A percentile compares a stretch with the other conserved stretches of the same genome.
These are phyloP conservation scores for Narcine bancroftii DNA, from an alignment of 2,113 vertebrate genomes.

Conservation along the genomic window DNA sequence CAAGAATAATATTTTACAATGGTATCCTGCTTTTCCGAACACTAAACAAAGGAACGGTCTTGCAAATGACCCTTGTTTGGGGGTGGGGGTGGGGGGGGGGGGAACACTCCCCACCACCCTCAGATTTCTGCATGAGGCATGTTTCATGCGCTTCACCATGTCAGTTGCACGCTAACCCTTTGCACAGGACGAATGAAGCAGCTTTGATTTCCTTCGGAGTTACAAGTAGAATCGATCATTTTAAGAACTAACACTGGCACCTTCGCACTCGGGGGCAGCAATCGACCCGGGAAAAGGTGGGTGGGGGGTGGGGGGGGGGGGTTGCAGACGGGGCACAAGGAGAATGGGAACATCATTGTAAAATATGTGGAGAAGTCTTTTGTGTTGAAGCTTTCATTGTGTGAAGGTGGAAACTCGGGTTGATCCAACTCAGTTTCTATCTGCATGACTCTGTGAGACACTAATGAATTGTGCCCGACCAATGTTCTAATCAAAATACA, in stretches of 20 bases:
- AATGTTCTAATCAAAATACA: not conserved
- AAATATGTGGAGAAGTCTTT: slow-evolving; percentile 69
- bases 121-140: not conserved
- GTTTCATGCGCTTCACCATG: no score
- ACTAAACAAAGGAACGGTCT: not conserved
- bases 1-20: slow-evolving; percentile 79
- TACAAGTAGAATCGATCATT: not conserved
- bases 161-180: not conserved
- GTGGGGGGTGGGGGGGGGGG: no score
- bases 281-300: no score
- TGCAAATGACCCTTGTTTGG: not conserved
- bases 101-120: no score
- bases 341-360: slow-evolving; percentile 84
- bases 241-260: not conserved
- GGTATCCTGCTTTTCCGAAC: slow-evolving; percentile 73
- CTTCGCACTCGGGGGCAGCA: no score
- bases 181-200: not conserved
- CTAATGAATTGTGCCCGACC: not conserved
- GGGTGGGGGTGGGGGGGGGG: no score
- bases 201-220: not conserved
- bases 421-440: not conserved
- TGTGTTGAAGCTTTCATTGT: slow-evolving; percentile 45
- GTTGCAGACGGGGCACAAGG: no score
- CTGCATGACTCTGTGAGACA: slow-evolving; percentile 31
- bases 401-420: not conserved